Base-by-base conservation (phyloP, 1,140 invertebrate species). In the Lerema accius region DNA sequence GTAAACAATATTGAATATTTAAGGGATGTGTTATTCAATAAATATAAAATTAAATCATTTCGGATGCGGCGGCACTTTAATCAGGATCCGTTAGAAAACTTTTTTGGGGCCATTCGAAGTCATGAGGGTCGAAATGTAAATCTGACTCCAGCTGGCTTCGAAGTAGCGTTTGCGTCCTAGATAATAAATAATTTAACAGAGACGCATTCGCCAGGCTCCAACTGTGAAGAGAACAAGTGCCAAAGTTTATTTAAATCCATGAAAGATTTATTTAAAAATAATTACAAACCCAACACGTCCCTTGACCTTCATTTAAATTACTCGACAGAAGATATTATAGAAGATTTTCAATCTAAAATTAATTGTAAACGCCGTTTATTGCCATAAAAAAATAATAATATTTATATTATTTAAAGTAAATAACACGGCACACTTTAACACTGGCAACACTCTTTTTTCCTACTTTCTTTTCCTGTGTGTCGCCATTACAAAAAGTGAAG, bases 101-200 rank as follows among this genome's bases (percentile, higher is more conserved):
- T 61, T 42, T 66, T 66, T 56, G 64, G 58, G 0, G 16, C 15
- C 7, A 61, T 66, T 16, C 49, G 56, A 10, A 66, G 64, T n/a
- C 58, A 61, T 7, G 56, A 58, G 1, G 43, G n/a, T n/a, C n/a
- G 64, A 28, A 64, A 69, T 56, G 60, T 19, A 43, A 35, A 40
- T 9, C 63, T 62, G 4, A 40, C 62, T 11, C 55, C 48, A 55
- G 55, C 55, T 46, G 53, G 43, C 7, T 68, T 68, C 14, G 65
- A 68, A 40, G 26, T 53, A 23, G 46, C 55, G 1, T 68, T 53
- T 59, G 65, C 60, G 3, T 51, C 61, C 26, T 19, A 48, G 7
- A 28, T 68, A 55, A 45, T 68, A 32, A 68, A 60, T 60, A 63
- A 63, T 55, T 19, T 68, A 10, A 68, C 60, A 28, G 46, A 40